Base-by-base conservation (phyloP, 2,797 vertebrate species). In the Danio jaintianensis region DNA sequence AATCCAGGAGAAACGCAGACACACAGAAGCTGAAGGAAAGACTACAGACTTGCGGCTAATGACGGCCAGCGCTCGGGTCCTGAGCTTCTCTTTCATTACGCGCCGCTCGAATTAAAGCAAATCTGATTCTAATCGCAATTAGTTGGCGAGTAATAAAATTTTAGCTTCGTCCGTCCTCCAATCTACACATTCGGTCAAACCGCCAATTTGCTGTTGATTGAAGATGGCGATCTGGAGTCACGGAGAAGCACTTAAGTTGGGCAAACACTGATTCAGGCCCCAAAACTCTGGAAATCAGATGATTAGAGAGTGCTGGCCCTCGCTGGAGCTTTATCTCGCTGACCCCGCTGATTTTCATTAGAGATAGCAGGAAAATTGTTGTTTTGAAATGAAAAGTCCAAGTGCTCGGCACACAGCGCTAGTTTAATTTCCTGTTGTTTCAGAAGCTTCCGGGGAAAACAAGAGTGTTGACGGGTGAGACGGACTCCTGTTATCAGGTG, bases 391-490 rank as follows among this genome's bases (percentile, higher is more conserved):
- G 83, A 88, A 86, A 83, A 86, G 83, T 83, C 84, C 81, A 85
- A 84, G 82, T 81, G 82, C 74, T 61, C 71, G 70, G 69, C 82
- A 75, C 78, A 69, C 78, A 78, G 55, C 58, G 70, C 43, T 62
- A 81, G 78, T 88, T 90, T 87, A 85, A 88, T 89, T 90, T 89
- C 86, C 86, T 89, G 85, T 87, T 86, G 84, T 78, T 86, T 85
- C 66, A 66, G 47, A 75, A 79, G 77, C 77, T 86, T 75, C 72
- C 38, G 67, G 47, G 71, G 77, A 83, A 84, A 84, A 83, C 85
- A 79, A 76, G 68, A 76, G 77, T 68, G 76, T 63, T 79, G 82
- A 85, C 75, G 78, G 82, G 81, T 75, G 79, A 78, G 67, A 59
- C 56, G 47, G 62, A 64, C 70, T 66, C 52, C 67, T 70, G 67